Conservation (phyloP, 1,140 invertebrate genomes). For the Macrocentrus cingulum region DNA sequence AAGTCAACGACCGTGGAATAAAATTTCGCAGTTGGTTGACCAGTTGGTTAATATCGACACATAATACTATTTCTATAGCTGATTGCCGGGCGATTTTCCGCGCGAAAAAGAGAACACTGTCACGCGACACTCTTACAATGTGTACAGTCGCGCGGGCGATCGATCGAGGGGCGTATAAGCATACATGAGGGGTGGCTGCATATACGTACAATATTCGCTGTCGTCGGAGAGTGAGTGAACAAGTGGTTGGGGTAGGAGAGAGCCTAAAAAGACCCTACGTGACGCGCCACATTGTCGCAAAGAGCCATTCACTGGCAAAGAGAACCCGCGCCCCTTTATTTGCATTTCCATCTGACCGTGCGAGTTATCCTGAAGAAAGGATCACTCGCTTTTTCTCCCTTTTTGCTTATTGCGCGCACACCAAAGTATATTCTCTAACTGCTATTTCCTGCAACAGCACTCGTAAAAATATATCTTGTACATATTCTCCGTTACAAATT, state of each 20-base stretch:
- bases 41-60: too few species aligned
- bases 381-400: neutral
- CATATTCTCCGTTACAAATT: too few species aligned
- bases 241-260: too few species aligned
- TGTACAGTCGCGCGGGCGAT: neutral
- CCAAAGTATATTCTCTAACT: too few species aligned
- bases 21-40: too few species aligned
- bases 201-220: neutral
- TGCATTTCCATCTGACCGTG: constrained; percentile 28
- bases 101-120: too few species aligned
- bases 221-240: neutral
- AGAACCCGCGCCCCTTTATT: constrained; percentile 22
- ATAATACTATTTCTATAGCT: too few species aligned
- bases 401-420: too few species aligned
- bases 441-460: constrained; percentile 4
- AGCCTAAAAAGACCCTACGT: constrained; percentile 18
- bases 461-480: neutral
- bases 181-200: neutral
- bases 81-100: neutral
- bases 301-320: constrained; percentile 24
- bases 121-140: too few species aligned
- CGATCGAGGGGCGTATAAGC: neutral
- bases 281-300: constrained; percentile 34
- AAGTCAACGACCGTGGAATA: too few species aligned
- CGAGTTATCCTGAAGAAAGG: constrained; percentile 13